Evolutionary conservation across 1,140 invertebrate genomes (phyloP).

Genomic region (Anagrus nilaparvatae): DNA sequence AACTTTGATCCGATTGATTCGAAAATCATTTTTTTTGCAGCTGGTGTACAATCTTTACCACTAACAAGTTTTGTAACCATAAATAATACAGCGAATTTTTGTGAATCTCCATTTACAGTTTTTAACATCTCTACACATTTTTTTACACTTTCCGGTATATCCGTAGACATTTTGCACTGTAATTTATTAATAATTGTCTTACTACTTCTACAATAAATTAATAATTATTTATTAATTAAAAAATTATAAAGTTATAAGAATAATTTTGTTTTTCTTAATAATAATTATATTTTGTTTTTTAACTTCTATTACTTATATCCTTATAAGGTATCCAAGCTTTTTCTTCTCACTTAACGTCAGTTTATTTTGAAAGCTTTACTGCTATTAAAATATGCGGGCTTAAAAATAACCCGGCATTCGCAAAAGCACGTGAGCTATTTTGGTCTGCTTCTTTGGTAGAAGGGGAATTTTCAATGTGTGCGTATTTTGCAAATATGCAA

Average conservation of each 20-base stretch:
- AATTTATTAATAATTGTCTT: constrained; percentile 1
- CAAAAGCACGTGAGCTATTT: too few relatives aligned
- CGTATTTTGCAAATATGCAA: too few relatives aligned
- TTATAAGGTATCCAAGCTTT: too few relatives aligned
- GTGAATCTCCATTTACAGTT: constrained; percentile 69
- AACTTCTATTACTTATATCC: too few relatives aligned
- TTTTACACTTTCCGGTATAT: constrained; percentile 64
- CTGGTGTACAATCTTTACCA: constrained; percentile 61
- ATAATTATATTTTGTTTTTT: too few relatives aligned
- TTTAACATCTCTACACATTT: constrained; percentile 72
- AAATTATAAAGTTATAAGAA: background rate
- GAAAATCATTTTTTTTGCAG: constrained; percentile 67
- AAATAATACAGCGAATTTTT: constrained; percentile 83
- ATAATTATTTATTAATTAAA: background rate
- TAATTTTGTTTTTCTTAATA: background rate
- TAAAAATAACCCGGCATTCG: too few relatives aligned
- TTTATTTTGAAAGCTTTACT: too few relatives aligned
- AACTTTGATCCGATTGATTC: constrained; percentile 82
- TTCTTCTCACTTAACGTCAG: too few relatives aligned
- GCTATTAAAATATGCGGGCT: too few relatives aligned
- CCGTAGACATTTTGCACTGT: too few relatives aligned
- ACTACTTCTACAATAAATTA: background rate
- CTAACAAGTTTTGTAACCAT: constrained; percentile 83
- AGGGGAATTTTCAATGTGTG: too few relatives aligned
- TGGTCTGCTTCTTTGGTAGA: too few relatives aligned